Evolutionary conservation across 2,113 vertebrate species (phyloP).

Genomic region (Cinclus mexicanus): DNA sequence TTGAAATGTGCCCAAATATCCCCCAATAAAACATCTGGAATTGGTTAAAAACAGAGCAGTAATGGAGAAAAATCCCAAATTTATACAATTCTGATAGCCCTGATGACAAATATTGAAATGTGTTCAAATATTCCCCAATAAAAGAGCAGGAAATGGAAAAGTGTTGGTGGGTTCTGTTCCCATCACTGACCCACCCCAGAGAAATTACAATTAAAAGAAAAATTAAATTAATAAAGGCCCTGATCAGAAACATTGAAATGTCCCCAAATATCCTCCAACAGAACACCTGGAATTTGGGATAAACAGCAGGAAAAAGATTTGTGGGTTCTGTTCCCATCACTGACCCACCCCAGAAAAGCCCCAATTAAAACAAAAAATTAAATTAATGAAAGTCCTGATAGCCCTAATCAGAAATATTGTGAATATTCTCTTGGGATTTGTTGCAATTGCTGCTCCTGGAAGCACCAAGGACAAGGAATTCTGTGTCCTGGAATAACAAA

Average conservation of each 20-base stretch:
- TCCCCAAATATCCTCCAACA: conserved; percentile 87
- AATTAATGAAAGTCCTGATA: neutral
- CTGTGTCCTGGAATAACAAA: neutral
- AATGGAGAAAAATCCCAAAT: too few species aligned
- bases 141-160: neutral
- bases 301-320: neutral
- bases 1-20: too few species aligned
- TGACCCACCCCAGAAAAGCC: neutral
- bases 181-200: neutral
- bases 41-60: too few species aligned
- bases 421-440: neutral
- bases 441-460: neutral
- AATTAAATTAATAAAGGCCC: neutral
- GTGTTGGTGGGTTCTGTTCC: neutral
- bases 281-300: conserved; percentile 79
- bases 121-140: conserved; percentile 87
- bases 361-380: too few species aligned
- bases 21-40: too few species aligned
- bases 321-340: neutral
- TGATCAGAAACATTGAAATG: conserved; percentile 74
- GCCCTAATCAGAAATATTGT: neutral
- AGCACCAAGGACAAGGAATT: neutral
- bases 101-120: conserved; percentile 74
- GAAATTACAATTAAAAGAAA: neutral
- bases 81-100: too few species aligned